phyloP scores from a whole-genome alignment of 2,113 vertebrate genomes.

The Hoplias malabaricus region DNA sequence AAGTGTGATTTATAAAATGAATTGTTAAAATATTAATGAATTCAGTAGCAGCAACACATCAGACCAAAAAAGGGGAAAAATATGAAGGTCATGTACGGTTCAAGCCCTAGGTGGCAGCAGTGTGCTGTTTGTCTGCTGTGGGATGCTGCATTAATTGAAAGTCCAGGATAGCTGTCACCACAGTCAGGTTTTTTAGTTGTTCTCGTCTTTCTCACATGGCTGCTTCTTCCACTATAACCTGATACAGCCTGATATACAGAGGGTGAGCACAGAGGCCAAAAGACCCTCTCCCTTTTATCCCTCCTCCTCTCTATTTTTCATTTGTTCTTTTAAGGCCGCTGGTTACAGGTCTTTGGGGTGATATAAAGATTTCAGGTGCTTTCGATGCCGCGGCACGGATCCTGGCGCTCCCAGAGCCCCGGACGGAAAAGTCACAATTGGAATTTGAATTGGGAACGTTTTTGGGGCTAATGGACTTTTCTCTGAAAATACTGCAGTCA shows the following conservation, averaged over 20 bases:
- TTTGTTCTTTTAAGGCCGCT: slow-evolving; percentile 45
- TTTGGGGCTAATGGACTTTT: slow-evolving; percentile 26
- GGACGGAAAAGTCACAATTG: slow-evolving; percentile 24
- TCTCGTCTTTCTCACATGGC: slow-evolving; percentile 16
- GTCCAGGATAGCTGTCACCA: slow-evolving; percentile 33
- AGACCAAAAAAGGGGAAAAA: too few species aligned
- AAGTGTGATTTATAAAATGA: too few species aligned
- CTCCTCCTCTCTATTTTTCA: slow-evolving; percentile 41
- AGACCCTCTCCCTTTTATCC: neutral
- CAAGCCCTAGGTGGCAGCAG: slow-evolving; percentile 43
- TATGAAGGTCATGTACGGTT: neutral
- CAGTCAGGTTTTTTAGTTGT: slow-evolving; percentile 11
- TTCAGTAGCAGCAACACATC: too few species aligned
- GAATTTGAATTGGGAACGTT: slow-evolving; percentile 31
- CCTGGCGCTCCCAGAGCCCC: slow-evolving; percentile 24
- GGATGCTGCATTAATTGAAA: neutral
- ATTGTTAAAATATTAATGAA: too few species aligned
- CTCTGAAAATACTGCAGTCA: too few species aligned
- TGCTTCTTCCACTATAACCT: slow-evolving; percentile 32
- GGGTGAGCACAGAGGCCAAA: neutral
- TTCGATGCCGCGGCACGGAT: slow-evolving; percentile 20
- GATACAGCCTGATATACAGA: slow-evolving; percentile 36
- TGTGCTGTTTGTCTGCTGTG: neutral
- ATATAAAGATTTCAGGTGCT: slow-evolving; percentile 41
- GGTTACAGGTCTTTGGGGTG: slow-evolving; percentile 49